Conservation (phyloP, 2,797 vertebrate genomes). For the Silurus aristotelis region DNA sequence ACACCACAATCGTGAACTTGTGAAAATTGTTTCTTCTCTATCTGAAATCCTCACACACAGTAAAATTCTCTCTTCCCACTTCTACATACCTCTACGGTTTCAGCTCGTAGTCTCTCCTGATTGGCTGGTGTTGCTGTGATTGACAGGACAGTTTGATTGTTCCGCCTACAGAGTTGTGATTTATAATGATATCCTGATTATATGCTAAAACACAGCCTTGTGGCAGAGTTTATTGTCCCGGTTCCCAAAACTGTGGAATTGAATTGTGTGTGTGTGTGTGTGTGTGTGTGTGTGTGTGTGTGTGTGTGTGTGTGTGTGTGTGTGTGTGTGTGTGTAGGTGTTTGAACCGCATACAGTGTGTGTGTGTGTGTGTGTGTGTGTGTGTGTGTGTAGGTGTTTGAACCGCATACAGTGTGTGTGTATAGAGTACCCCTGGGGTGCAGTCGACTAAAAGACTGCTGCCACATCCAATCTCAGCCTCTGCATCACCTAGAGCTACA, state of each 20-base stretch:
- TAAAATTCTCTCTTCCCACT: no score
- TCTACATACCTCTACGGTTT: no score
- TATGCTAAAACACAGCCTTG: no score
- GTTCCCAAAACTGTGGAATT: background rate
- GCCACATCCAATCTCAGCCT: conserved; percentile 38
- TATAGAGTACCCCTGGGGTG: conserved; percentile 24
- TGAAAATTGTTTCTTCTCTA: no score
- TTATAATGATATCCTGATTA: no score
- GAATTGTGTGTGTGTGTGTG: background rate
- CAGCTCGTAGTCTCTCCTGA: background rate
- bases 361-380: conserved; percentile 27
- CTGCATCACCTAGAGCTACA: conserved; percentile 36
- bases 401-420: conserved; percentile 15
- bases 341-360: conserved; percentile 30
- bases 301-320: conserved; percentile 9
- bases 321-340: conserved; percentile 38
- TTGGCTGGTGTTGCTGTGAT: background rate
- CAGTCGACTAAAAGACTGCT: conserved; percentile 45
- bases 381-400: conserved; percentile 42
- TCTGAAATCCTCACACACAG: no score
- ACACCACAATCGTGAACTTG: no score
- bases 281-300: background rate
- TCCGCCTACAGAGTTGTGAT: background rate
- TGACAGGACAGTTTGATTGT: background rate
- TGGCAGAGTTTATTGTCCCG: background rate